These are phyloP conservation scores for Poecile montanus DNA, from an alignment of 2,797 vertebrate genomes.

Conservation along the genomic window DNA sequence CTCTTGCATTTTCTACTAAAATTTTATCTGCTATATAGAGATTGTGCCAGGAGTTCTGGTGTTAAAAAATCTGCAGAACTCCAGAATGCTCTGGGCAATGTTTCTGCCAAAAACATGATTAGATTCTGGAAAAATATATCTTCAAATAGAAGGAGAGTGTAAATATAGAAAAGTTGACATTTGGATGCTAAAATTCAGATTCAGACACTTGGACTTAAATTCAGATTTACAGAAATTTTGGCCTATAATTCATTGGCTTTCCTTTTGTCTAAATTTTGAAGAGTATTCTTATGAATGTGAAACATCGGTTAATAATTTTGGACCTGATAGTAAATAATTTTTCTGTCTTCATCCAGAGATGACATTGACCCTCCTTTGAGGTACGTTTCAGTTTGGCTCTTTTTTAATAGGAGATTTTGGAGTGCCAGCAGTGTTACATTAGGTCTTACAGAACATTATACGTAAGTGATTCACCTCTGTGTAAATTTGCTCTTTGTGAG, in stretches of 20 bases:
- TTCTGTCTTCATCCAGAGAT: background rate
- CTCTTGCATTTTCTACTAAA: background rate
- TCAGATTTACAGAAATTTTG: background rate
- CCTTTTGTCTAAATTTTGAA: background rate
- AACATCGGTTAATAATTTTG: background rate
- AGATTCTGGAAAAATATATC: conserved; percentile 34
- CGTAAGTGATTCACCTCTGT: background rate
- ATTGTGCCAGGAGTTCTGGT: conserved; percentile 32
- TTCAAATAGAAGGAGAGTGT: conserved; percentile 8
- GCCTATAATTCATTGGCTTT: background rate
- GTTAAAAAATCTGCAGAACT: conserved; percentile 42
- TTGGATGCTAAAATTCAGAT: background rate
- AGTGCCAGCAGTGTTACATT: background rate
- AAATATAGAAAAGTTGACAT: conserved; percentile 40
- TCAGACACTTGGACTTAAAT: background rate
- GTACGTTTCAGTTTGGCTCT: background rate
- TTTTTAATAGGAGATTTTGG: background rate
- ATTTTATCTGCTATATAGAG: background rate
- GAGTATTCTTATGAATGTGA: background rate
- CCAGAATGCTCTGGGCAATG: conserved; percentile 14
- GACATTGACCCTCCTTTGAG: background rate
- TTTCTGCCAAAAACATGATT: conserved; percentile 43
- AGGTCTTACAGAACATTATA: background rate
- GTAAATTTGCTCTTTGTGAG: background rate
- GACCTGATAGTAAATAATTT: background rate